A percentile compares a stretch with the other conserved stretches of the same genome.
These are phyloP conservation scores for Sciurus niger DNA, from an alignment of 2,113 vertebrate genomes.

Conservation along the genomic window DNA sequence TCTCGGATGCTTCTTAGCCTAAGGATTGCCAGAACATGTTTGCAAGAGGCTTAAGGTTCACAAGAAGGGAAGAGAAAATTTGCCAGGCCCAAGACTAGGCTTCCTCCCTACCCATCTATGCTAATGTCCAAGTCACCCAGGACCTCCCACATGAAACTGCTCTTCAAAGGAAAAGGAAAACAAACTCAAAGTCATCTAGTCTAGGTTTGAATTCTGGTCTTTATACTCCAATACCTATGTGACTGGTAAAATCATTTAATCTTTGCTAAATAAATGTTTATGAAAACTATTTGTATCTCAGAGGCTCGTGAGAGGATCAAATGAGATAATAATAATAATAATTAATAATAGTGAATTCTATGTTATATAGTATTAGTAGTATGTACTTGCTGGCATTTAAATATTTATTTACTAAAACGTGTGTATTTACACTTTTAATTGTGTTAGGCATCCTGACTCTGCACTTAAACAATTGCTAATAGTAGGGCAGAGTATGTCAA, in stretches of 20 bases:
- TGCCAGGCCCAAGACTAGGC: rapidly evolving
- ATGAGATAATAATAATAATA: not conserved
- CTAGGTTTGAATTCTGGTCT: not conserved
- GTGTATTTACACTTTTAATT: conserved; percentile 54
- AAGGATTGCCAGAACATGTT: conserved; percentile 78
- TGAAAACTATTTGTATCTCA: not conserved
- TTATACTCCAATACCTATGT: not conserved
- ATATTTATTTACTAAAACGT: not conserved
- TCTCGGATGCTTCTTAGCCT: conserved; percentile 84
- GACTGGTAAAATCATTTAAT: not conserved
- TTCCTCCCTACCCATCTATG: rapidly evolving
- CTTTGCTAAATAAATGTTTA: not conserved
- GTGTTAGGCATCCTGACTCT: not conserved
- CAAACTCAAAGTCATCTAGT: not conserved
- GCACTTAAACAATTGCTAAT: not conserved
- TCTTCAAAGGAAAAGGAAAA: not conserved
- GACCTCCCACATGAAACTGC: conserved; percentile 62
- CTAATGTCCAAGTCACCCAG: conserved; percentile 83
- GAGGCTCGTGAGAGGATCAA: not conserved
- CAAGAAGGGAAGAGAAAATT: rapidly evolving
- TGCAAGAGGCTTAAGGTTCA: rapidly evolving
- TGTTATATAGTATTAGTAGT: not conserved
- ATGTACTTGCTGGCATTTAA: not conserved
- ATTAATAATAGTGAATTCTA: not conserved
- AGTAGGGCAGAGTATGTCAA: not conserved